Base-by-base conservation (phyloP, 2,888 invertebrate species). In the Folsomia manolachei region DNA sequence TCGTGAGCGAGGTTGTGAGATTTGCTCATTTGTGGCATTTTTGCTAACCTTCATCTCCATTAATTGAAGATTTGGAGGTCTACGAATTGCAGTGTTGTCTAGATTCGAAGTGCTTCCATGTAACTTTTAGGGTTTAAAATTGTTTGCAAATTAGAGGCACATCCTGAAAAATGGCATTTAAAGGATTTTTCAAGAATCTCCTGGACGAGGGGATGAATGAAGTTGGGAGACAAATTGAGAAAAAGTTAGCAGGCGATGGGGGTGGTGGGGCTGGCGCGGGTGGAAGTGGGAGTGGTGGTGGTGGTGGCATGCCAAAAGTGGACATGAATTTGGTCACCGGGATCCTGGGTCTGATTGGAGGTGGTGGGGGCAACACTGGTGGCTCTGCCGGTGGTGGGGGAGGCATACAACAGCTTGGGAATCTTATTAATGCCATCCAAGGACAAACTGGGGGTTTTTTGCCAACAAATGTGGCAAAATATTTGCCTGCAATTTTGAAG, bases 121-220 rank as follows among this genome's bases (percentile, higher is more conserved):
- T n/a, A n/a, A n/a, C n/a, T n/a, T n/a, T n/a, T n/a, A n/a, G n/a
- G n/a, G n/a, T n/a, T n/a, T n/a, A n/a, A n/a, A n/a, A n/a, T n/a
- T n/a, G n/a, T n/a, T n/a, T n/a, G n/a, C n/a, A n/a, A n/a, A n/a
- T n/a, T n/a, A n/a, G n/a, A n/a, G n/a, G n/a, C n/a, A n/a, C n/a
- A n/a, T 51, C 51, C 9, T 18, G 51, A 9, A 51, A 9, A 7
- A 78, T 78, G 78, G 75, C 78, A 18, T 78, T 78, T 64, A 78
- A 78, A 70, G 78, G 78, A 60, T 77, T 78, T 62, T 77, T 78
- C 68, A 78, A 78, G 60, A 71, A 73, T 11, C 71, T 78, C 9
- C 75, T 75, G 66, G 77, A 78, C 51, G 78, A 78, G 69, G 75
- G 77, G 1, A 73, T 66, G 26, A 75, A 76, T 26, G 78, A 75